Conservation (phyloP, 2,797 vertebrate species). For the Otolemur crassicaudatus region DNA sequence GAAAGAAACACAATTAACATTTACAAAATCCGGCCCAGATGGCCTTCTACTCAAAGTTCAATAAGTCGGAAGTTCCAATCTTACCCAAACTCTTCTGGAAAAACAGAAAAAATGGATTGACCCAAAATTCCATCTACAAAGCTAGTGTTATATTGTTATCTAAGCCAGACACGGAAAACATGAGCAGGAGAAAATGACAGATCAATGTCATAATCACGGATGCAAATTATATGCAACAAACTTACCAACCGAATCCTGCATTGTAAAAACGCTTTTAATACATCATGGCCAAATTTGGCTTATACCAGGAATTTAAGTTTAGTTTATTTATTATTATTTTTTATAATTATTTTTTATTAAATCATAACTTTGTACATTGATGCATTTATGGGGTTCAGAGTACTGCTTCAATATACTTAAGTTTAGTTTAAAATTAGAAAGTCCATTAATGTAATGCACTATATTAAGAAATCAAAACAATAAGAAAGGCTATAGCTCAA, state of each 20-base stretch:
- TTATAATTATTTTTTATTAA: too few species aligned
- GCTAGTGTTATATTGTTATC: neutral
- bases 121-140: neutral
- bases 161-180: neutral
- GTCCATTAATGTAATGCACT: neutral
- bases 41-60: neutral
- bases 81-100: neutral
- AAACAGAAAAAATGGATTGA: neutral
- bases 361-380: too few species aligned
- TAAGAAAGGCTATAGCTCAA: neutral
- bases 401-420: too few species aligned
- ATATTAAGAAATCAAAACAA: neutral
- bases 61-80: neutral
- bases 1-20: neutral
- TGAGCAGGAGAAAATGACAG: neutral
- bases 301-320: neutral
- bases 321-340: neutral
- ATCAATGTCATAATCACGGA: neutral
- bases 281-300: neutral
- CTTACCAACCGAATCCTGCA: neutral
- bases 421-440: neutral
- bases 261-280: neutral
- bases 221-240: neutral
- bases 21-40: neutral
- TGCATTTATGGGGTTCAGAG: too few species aligned